Evolutionary conservation across 2,113 vertebrate species (phyloP).

Genomic region (Oxygymnocypris stewartii): DNA sequence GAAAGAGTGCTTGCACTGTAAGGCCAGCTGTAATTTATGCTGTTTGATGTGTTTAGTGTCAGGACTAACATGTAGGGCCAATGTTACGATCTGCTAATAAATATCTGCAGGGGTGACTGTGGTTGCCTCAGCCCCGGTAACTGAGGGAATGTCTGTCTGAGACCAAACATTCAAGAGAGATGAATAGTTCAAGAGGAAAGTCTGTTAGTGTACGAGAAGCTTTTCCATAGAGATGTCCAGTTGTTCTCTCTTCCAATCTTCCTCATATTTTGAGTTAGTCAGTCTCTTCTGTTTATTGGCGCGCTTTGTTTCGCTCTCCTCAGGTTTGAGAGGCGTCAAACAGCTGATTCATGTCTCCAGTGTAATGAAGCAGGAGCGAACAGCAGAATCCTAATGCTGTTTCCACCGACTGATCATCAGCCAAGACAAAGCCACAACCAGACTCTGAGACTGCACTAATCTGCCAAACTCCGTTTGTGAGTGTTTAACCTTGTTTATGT

Average conservation of each 20-base stretch:
- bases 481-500: not conserved
- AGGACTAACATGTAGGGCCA: conserved; percentile 50
- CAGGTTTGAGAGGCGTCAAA: conserved; percentile 55
- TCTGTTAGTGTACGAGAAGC: not conserved
- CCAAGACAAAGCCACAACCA: conserved; percentile 56
- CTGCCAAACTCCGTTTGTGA: not conserved
- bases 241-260: not conserved
- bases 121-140: conserved; percentile 77
- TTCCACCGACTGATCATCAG: conserved; percentile 54
- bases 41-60: conserved; percentile 1
- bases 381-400: conserved; percentile 63
- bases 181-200: conserved; percentile 34
- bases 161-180: conserved; percentile 65
- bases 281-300: not conserved
- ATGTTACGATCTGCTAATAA: conserved; percentile 62
- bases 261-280: not conserved
- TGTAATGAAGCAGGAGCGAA: conserved; percentile 53
- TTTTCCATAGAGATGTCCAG: not conserved
- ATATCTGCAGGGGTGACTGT: conserved; percentile 63
- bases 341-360: conserved; percentile 67
- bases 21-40: conserved; percentile 21
- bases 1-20: conserved; percentile 31
- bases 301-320: not conserved
- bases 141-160: conserved; percentile 69
- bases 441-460: conserved; percentile 20